Percentiles rank a stretch among this genome's conserved stretches.
Conservation (phyloP, 1,140 invertebrate genomes). For the Chelonus insularis region DNA sequence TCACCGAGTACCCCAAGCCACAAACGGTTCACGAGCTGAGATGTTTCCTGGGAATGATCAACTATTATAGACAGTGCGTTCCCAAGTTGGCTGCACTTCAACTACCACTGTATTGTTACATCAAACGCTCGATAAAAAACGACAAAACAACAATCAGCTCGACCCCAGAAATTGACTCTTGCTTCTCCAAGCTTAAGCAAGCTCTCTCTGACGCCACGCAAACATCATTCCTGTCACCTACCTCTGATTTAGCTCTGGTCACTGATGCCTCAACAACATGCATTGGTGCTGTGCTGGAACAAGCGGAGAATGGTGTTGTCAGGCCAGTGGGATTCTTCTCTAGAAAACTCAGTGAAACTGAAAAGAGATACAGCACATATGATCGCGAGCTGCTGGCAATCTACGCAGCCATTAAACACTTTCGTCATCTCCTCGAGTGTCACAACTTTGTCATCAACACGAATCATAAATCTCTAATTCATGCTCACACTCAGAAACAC, state of each 20-base stretch:
- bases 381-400: neutral
- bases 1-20: no score
- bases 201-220: neutral
- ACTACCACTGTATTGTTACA: no score
- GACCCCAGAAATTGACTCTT: neutral
- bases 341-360: neutral
- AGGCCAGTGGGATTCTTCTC: neutral
- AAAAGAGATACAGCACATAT: conserved; percentile 1
- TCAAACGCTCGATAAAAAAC: no score
- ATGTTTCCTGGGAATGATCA: no score
- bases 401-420: neutral
- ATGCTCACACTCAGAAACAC: neutral
- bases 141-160: conserved; percentile 11
- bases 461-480: neutral
- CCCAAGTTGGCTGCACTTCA: no score
- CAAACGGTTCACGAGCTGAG: no score
- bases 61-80: no score
- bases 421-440: neutral
- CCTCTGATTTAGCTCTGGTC: neutral
- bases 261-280: neutral
- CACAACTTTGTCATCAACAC: neutral
- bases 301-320: conserved; percentile 35
- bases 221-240: neutral
- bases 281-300: conserved; percentile 34
- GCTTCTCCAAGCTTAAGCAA: neutral